Base-by-base conservation (phyloP, 1,140 invertebrate genomes). In the Ridgeia piscesae region DNA sequence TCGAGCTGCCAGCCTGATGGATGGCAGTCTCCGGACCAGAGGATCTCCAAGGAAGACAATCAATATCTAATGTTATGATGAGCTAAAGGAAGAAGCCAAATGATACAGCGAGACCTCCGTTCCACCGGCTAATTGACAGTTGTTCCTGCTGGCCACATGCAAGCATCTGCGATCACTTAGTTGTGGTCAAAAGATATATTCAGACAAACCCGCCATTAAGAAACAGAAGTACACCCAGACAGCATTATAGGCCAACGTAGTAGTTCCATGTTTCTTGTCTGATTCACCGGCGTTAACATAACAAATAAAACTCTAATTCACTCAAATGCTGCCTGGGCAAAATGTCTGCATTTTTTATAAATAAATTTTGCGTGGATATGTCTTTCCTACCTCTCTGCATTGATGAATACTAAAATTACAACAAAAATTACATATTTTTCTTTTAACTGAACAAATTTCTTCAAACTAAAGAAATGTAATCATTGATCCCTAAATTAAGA, bases 1-100 rank as follows among this genome's bases (percentile, higher is more conserved):
- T 77, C 58, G 58, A 77, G 58, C 58, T 77, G 58, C 58, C 58
- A 77, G 58, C 27, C 8, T 77, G 58, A 77, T 77, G 58, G 58
- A 17, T 77, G 27, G 58, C 58, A 77, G 58, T 31, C 58, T 77
- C 58, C 58, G 17, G 58, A 77, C 58, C 58, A 21, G 58, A 77
- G 58, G 58, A 77, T 77, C 58, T 77, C 8, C 27, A 21, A 77
- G 17, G 58, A 77, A 77, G 58, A 77, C 58, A 77, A 77, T 77
- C 58, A 31, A 77, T 77, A 77, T 77, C 58, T 77, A 77, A 77
- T 77, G 58, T 77, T 77, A 77, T 77, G 58, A 77, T 77, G 58
- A 77, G 58, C 58, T 31, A 77, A 77, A 77, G 58, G 58, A 31
- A 77, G 58, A 77, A 27, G 27, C 58, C 0, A 77, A 77, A 77